These are phyloP conservation scores for Girardinus metallicus DNA, from an alignment of 2,797 vertebrate species.

Conservation along the genomic window DNA sequence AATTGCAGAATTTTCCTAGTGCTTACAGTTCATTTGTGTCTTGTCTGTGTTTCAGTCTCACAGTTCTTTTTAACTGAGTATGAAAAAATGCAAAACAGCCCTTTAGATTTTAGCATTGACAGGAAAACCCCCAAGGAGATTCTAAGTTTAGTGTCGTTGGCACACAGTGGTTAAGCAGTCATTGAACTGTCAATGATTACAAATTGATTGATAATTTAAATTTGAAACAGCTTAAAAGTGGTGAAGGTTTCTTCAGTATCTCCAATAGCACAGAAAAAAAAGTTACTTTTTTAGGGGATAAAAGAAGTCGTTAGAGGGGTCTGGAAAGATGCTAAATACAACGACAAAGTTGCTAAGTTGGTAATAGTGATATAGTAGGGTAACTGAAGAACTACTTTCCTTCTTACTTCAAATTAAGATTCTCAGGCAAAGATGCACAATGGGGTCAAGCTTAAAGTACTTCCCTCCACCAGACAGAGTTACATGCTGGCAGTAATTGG, in stretches of 20 bases:
- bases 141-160: neutral
- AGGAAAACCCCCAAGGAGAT: neutral
- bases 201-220: neutral
- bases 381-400: neutral
- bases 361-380: neutral
- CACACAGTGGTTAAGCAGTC: neutral
- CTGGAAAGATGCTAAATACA: too few species aligned
- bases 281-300: too few species aligned
- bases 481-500: neutral
- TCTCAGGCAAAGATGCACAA: neutral
- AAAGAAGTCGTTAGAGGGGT: too few species aligned
- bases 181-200: neutral
- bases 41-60: neutral
- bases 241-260: neutral
- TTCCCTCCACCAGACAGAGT: neutral
- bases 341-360: too few species aligned
- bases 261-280: too few species aligned
- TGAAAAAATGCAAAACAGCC: neutral
- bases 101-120: neutral
- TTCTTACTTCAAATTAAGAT: neutral
- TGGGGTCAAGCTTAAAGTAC: neutral
- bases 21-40: neutral
- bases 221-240: neutral
- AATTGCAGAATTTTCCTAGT: neutral
- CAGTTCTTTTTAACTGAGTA: neutral